Evolutionary conservation across 1,140 invertebrate genomes (phyloP).

Genomic region (Apolygus lucorum): DNA sequence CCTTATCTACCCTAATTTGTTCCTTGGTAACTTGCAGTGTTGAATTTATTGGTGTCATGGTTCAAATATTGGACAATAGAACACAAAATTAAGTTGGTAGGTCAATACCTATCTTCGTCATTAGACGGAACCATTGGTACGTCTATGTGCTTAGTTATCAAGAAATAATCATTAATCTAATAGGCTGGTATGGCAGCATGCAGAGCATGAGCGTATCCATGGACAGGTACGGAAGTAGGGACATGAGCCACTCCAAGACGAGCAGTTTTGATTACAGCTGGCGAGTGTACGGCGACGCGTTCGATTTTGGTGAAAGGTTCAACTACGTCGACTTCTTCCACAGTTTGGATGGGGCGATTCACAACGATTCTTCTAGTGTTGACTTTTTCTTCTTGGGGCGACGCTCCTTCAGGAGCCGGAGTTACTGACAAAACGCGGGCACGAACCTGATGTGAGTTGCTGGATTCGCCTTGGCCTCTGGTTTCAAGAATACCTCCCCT

Average conservation of each 20-base stretch:
- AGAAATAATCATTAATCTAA: too few species aligned
- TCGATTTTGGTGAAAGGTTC: constrained; percentile 49
- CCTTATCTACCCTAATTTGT: too few species aligned
- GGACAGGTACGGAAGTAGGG: constrained; percentile 40
- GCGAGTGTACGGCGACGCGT: constrained; percentile 42
- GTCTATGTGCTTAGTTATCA: too few species aligned
- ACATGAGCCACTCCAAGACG: constrained; percentile 41
- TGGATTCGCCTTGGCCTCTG: constrained; percentile 33
- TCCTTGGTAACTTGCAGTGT: too few species aligned
- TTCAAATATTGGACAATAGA: too few species aligned
- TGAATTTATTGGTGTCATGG: too few species aligned
- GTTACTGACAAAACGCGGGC: constrained; percentile 49
- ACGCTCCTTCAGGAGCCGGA: constrained; percentile 43
- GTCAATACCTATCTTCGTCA: too few species aligned
- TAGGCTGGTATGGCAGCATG: constrained; percentile 19
- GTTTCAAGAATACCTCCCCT: constrained; percentile 41
- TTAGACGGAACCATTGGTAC: too few species aligned
- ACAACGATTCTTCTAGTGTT: constrained; percentile 53
- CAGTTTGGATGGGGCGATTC: constrained; percentile 51
- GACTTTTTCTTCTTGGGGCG: constrained; percentile 46
- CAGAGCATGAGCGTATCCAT: constrained; percentile 39
- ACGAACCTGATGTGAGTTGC: constrained; percentile 39
- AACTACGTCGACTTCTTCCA: constrained; percentile 49
- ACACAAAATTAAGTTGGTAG: too few species aligned
- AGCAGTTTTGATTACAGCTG: constrained; percentile 44